phyloP scores from a whole-genome alignment of 2,888 invertebrate genomes.

The Notodonta ziczac region DNA sequence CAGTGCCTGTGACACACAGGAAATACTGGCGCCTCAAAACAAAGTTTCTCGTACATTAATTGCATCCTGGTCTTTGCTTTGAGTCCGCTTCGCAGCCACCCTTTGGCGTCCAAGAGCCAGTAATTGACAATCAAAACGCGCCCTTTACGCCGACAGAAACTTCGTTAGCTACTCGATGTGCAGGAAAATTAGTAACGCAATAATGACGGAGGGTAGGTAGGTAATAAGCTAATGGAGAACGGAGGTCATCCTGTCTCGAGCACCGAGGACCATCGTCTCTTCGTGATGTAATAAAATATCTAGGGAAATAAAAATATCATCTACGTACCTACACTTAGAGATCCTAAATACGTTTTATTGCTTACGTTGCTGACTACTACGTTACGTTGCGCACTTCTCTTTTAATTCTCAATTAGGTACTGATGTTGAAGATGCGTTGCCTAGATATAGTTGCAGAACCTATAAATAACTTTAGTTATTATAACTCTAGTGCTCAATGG shows the following conservation, averaged over 20 bases:
- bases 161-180: constrained; percentile 76
- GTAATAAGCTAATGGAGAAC: constrained; percentile 79
- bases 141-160: constrained; percentile 74
- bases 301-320: constrained; percentile 10
- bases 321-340: not conserved
- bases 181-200: constrained; percentile 82
- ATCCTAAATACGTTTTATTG: too few relatives aligned
- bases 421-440: too few relatives aligned
- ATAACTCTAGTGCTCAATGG: too few relatives aligned
- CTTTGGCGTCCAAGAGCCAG: constrained; percentile 70
- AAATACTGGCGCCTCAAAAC: constrained; percentile 23
- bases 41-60: constrained; percentile 72
- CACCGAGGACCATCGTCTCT: constrained; percentile 55
- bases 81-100: constrained; percentile 48
- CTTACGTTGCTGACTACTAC: too few relatives aligned
- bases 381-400: too few relatives aligned
- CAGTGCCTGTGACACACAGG: not conserved
- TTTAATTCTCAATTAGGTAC: too few relatives aligned
- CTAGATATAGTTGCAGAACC: too few relatives aligned
- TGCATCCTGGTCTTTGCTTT: constrained; percentile 73
- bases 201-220: constrained; percentile 73
- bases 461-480: too few relatives aligned
- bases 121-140: constrained; percentile 82
- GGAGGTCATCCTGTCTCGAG: constrained; percentile 64
- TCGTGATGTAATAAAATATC: constrained; percentile 74